Conservation (phyloP, 2,797 vertebrate species). For the Malacoraja senta region DNA sequence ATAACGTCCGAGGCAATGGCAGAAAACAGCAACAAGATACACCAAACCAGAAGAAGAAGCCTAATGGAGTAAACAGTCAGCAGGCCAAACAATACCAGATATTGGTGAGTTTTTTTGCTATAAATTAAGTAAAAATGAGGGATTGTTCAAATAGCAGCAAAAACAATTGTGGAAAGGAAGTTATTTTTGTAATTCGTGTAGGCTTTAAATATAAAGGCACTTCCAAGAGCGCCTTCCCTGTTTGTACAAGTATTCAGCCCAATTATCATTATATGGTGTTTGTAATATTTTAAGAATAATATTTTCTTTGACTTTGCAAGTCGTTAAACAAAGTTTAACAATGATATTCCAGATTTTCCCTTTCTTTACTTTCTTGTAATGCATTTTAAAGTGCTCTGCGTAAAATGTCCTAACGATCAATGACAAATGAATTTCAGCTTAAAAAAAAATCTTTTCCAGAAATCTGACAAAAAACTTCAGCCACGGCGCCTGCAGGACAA, state of each 20-base stretch:
- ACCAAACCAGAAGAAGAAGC: constrained; percentile 70
- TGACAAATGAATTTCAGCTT: neutral
- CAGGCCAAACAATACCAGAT: constrained; percentile 50
- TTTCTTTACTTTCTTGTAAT: neutral
- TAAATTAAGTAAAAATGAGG: neutral
- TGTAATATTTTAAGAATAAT: neutral
- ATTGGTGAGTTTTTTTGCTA: constrained; percentile 37
- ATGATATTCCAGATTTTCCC: neutral
- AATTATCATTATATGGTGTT: neutral
- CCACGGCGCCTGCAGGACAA: constrained; percentile 82
- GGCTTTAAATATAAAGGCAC: neutral
- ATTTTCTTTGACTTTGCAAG: neutral
- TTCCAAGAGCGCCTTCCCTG: too few relatives aligned
- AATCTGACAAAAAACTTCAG: constrained; percentile 78
- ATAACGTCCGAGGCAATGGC: constrained; percentile 69
- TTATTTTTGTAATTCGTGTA: neutral
- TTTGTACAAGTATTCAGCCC: neutral
- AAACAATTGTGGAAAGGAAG: neutral
- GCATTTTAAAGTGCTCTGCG: neutral
- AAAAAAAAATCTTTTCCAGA: constrained; percentile 58
- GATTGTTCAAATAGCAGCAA: neutral
- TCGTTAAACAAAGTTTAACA: neutral
- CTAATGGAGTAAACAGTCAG: constrained; percentile 62
- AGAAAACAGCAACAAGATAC: constrained; percentile 75
- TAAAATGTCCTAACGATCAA: neutral